A percentile compares a stretch with the other conserved stretches of the same genome.
phyloP scores from a whole-genome alignment of 2,888 invertebrate species.

The Thalpophila matura region DNA sequence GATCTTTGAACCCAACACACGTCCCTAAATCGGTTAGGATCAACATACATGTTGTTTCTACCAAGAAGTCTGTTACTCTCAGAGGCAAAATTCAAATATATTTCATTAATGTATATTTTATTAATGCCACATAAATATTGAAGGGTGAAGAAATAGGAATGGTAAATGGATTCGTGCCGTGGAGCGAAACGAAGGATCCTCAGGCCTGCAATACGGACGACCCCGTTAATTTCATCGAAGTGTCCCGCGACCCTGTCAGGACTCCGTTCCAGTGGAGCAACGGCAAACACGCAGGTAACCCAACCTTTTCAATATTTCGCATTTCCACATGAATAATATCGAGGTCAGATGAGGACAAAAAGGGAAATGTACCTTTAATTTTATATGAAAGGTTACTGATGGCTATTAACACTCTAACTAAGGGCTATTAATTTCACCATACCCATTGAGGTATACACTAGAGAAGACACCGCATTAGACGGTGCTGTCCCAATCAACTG shows the following conservation, averaged over 20 bases:
- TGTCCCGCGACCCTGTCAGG: constrained; percentile 93
- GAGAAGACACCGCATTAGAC: no score
- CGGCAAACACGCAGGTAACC: constrained; percentile 90
- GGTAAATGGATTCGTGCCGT: constrained; percentile 90
- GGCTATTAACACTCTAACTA: constrained; percentile 41
- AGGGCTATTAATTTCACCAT: constrained; percentile 20
- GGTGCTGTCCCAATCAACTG: no score
- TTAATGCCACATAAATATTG: constrained; percentile 43
- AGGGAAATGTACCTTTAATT: constrained; percentile 25
- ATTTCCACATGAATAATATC: constrained; percentile 58
- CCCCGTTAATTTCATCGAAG: constrained; percentile 88
- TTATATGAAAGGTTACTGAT: constrained; percentile 22
- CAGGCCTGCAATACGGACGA: constrained; percentile 90
- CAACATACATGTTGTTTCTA: neutral
- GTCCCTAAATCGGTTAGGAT: constrained; percentile 1
- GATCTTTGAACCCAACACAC: neutral
- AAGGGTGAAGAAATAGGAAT: constrained; percentile 95
- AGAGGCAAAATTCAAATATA: neutral
- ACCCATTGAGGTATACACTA: no score
- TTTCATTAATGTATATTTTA: neutral
- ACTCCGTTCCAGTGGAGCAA: constrained; percentile 95
- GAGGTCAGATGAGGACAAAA: constrained; percentile 22
- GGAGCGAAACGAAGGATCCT: constrained; percentile 91
- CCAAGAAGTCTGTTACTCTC: neutral
- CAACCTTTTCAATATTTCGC: constrained; percentile 69